Evolutionary conservation across 2,113 vertebrate species (phyloP).

Genomic region (Ameiurus melas): DNA sequence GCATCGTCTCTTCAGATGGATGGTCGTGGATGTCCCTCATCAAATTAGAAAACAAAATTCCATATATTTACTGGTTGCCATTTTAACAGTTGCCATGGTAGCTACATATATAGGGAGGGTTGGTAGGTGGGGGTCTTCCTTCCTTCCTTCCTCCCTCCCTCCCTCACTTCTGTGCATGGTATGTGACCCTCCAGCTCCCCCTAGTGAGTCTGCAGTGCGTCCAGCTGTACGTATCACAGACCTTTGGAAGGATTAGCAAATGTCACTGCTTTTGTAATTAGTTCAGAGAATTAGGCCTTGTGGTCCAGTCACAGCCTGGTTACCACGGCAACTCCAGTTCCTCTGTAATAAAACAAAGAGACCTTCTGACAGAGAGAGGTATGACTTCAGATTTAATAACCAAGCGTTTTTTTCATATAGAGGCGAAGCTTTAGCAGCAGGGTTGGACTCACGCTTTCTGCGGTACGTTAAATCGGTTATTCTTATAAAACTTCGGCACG

Average conservation of each 20-base stretch:
- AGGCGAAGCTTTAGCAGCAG: not conserved
- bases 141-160: too few relatives aligned
- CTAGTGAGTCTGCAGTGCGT: constrained; percentile 35
- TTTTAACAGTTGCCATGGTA: constrained; percentile 42
- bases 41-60: not conserved
- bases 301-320: constrained; percentile 32
- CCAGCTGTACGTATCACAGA: not conserved
- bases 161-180: not conserved
- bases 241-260: constrained; percentile 45
- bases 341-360: not conserved
- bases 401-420: not conserved
- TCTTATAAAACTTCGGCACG: not conserved
- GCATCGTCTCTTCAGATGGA: not conserved
- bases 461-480: not conserved
- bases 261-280: constrained; percentile 56
- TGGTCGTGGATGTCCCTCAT: not conserved
- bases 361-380: constrained; percentile 8
- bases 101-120: constrained; percentile 14
- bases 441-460: not conserved
- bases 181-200: constrained; percentile 44
- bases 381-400: constrained; percentile 28
- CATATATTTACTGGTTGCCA: not conserved
- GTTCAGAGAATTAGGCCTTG: constrained; percentile 31
- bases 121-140: not conserved
- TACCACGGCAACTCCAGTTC: constrained; percentile 46